phyloP scores from a whole-genome alignment of 1,140 invertebrate species.

The Metaphire vulgaris region DNA sequence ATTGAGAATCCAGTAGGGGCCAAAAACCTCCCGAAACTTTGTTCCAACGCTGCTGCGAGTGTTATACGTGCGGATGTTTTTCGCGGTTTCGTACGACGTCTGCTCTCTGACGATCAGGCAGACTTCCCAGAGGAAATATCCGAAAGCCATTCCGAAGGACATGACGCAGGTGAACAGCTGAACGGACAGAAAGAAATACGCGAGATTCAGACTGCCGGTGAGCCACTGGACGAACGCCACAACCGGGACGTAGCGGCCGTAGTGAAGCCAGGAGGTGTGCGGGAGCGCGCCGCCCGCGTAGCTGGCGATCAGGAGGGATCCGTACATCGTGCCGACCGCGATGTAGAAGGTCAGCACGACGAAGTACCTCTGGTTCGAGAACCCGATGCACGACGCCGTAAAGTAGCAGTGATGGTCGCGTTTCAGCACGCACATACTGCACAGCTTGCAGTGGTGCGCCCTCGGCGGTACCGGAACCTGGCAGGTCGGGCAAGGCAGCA shows the following conservation, averaged over 20 bases:
- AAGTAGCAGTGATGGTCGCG: constrained; percentile 91
- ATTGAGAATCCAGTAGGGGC: background rate
- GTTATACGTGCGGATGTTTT: background rate
- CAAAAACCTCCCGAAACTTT: background rate
- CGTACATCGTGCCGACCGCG: constrained; percentile 64
- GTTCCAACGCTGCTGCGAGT: background rate
- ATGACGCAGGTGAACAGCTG: background rate
- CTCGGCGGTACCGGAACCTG: constrained; percentile 31
- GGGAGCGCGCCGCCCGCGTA: background rate
- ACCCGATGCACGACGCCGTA: constrained; percentile 76
- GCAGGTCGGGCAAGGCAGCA: background rate
- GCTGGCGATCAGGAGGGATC: background rate
- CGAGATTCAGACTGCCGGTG: background rate
- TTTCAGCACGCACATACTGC: constrained; percentile 39
- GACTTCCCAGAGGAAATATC: background rate
- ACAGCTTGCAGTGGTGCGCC: constrained; percentile 37
- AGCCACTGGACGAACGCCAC: background rate
- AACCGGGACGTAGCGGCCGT: background rate
- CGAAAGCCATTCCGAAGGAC: background rate
- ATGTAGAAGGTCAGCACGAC: constrained; percentile 15
- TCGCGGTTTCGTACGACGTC: background rate
- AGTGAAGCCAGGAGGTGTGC: background rate
- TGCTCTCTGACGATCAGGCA: background rate
- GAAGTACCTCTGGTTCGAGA: constrained; percentile 63
- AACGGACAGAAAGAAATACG: background rate